Evolutionary conservation across 2,797 vertebrate species (phyloP).

Genomic region (Tapirus indicus): DNA sequence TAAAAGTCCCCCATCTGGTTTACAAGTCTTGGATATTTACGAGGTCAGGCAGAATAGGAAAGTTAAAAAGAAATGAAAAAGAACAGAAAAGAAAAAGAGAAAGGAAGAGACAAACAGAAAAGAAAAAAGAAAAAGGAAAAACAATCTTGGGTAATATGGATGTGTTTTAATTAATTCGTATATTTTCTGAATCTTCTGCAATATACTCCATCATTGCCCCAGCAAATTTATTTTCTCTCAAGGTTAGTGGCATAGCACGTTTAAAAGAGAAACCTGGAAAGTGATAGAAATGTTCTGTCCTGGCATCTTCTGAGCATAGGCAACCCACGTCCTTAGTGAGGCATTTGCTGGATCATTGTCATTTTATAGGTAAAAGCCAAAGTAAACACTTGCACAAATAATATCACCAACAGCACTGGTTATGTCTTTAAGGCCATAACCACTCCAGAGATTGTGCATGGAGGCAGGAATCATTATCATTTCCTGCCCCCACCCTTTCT

Average conservation of each 20-base stretch:
- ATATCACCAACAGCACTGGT: conserved; percentile 47
- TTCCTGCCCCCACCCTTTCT: not conserved
- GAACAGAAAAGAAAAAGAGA: not conserved
- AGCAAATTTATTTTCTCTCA: conserved; percentile 34
- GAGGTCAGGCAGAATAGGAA: not conserved
- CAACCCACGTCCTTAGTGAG: conserved; percentile 23
- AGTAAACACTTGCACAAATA: conserved; percentile 69
- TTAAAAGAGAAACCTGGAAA: not conserved
- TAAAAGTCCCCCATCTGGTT: not conserved
- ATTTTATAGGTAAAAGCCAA: conserved; percentile 72
- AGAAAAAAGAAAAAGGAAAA: not conserved
- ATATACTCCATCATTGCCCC: not conserved
- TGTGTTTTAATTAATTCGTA: conserved; percentile 36
- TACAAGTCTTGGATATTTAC: not conserved
- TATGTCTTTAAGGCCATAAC: conserved; percentile 59
- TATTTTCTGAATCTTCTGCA: conserved; percentile 54
- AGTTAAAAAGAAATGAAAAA: not conserved
- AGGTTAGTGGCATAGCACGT: not conserved
- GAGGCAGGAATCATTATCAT: conserved; percentile 53
- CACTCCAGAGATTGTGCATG: conserved; percentile 4
- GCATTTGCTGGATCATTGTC: conserved; percentile 57
- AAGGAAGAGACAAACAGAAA: not conserved
- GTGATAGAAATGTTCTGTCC: conserved; percentile 63
- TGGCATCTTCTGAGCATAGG: conserved; percentile 54
- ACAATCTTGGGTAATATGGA: not conserved